Percentiles rank a stretch among this genome's conserved stretches.
Evolutionary conservation across 2,797 vertebrate species (phyloP).

Genomic region (Rhinophrynus dorsalis): DNA sequence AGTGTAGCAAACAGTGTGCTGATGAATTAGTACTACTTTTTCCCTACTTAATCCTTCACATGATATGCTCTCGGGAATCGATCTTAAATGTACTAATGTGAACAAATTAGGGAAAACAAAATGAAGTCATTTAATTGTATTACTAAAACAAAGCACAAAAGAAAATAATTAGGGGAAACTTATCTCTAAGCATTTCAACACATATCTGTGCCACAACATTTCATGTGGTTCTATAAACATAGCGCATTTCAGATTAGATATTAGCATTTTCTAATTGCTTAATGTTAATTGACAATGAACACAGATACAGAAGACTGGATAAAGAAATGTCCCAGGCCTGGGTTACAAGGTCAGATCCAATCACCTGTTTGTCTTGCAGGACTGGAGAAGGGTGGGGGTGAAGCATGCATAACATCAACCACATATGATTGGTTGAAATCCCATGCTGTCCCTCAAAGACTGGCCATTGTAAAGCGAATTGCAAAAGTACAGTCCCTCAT

Average conservation of each 20-base stretch:
- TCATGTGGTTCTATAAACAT: background rate
- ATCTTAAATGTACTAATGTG: conserved; percentile 34
- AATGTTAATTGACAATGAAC: background rate
- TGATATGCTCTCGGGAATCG: conserved; percentile 18
- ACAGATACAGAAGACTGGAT: background rate
- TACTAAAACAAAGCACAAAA: conserved; percentile 26
- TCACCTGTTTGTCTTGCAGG: no score
- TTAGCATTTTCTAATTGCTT: background rate
- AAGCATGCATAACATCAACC: no score
- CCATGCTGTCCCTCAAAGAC: no score
- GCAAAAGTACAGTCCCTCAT: no score
- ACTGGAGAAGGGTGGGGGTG: no score
- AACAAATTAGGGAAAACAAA: conserved; percentile 40
- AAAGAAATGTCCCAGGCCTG: no score
- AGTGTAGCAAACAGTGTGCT: conserved; percentile 10
- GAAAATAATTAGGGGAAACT: conserved; percentile 4
- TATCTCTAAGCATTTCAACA: background rate
- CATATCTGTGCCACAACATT: background rate
- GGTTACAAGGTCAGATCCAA: no score
- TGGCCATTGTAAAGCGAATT: no score
- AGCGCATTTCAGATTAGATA: background rate
- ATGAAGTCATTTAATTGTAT: conserved; percentile 33
- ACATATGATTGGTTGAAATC: no score
- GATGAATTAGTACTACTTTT: conserved; percentile 36
- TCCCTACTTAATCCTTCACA: conserved; percentile 37